Evolutionary conservation across 2,888 invertebrate genomes (phyloP).

Genomic region (Hypomecis punctinalis): DNA sequence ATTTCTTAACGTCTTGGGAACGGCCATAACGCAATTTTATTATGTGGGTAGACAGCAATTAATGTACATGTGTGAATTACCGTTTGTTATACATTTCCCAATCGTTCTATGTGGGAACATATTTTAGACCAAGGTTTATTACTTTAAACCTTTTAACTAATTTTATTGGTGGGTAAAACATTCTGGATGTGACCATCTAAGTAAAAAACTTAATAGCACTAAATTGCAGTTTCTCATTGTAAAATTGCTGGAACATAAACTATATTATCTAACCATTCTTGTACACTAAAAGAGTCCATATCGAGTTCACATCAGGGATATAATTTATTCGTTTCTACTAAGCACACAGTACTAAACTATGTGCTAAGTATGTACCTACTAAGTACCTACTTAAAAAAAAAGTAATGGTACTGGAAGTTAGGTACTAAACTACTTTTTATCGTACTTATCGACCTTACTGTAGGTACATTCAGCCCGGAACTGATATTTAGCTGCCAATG

Average conservation of each 20-base stretch:
- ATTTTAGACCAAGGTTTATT: neutral
- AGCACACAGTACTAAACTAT: too few species aligned
- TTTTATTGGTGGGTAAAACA: slow-evolving; percentile 6
- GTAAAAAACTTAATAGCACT: neutral
- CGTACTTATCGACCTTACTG: too few species aligned
- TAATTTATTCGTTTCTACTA: too few species aligned
- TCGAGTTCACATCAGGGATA: too few species aligned
- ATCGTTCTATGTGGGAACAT: slow-evolving; percentile 26
- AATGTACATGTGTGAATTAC: slow-evolving; percentile 25
- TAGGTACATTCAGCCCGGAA: slow-evolving; percentile 1
- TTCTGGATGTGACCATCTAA: neutral
- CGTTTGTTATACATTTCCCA: slow-evolving; percentile 25
- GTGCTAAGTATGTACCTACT: too few species aligned
- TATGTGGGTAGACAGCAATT: slow-evolving; percentile 25
- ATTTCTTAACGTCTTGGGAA: slow-evolving; percentile 27
- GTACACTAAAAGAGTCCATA: too few species aligned
- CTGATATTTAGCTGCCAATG: slow-evolving; percentile 5
- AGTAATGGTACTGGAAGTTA: too few species aligned
- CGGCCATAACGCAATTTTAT: slow-evolving; percentile 24
- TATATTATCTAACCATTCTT: too few species aligned
- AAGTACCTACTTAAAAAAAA: too few species aligned
- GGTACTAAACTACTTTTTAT: too few species aligned
- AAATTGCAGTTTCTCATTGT: too few species aligned
- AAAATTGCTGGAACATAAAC: too few species aligned
- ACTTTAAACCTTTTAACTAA: neutral